Conservation (phyloP, 2,888 invertebrate genomes). For the Limnephilus marmoratus region DNA sequence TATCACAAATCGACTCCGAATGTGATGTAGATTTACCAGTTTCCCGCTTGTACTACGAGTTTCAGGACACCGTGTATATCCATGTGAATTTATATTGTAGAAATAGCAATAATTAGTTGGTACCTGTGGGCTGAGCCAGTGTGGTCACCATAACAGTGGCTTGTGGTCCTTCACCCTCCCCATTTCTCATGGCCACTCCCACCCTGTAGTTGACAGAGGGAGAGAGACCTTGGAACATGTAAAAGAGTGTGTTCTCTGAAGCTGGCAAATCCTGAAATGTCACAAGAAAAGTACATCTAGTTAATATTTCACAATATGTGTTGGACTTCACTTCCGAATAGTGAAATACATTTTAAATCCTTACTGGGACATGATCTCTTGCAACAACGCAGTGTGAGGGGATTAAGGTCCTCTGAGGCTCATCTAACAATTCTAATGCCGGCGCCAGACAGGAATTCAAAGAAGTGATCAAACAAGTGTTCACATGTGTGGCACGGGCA, state of each 20-base stretch:
- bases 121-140: slow-evolving; percentile 82
- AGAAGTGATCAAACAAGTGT: too few relatives aligned
- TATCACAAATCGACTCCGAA: too few relatives aligned
- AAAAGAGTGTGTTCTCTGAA: slow-evolving; percentile 82
- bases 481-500: too few relatives aligned
- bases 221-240: slow-evolving; percentile 86
- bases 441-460: too few relatives aligned
- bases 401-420: too few relatives aligned
- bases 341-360: neutral
- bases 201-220: slow-evolving; percentile 86
- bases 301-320: too few relatives aligned
- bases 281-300: slow-evolving; percentile 41
- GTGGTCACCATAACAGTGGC: slow-evolving; percentile 82
- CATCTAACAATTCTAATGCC: too few relatives aligned
- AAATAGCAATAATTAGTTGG: neutral
- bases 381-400: neutral
- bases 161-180: slow-evolving; percentile 87
- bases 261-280: slow-evolving; percentile 84
- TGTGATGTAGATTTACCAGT: too few relatives aligned
- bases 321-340: neutral
- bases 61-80: too few relatives aligned
- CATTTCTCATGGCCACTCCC: slow-evolving; percentile 88
- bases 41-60: too few relatives aligned
- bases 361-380: neutral
- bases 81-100: neutral